These are phyloP conservation scores for Vesta saturnalis DNA, from an alignment of 2,888 invertebrate genomes.

Conservation along the genomic window DNA sequence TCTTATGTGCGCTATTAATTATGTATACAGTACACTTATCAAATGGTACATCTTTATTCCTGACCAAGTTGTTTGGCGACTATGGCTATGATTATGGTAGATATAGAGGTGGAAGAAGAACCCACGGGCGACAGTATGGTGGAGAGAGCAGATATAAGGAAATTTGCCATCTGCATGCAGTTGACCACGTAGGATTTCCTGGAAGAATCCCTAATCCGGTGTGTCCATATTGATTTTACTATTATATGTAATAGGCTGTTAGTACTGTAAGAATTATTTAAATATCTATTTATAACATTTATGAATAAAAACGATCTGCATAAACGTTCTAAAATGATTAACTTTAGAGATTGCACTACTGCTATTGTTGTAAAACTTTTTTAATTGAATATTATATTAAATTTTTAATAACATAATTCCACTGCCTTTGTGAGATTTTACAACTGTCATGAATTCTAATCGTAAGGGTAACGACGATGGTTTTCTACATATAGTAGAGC, in stretches of 20 bases:
- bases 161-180: constrained; percentile 74
- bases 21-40: no score
- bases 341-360: no score
- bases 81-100: constrained; percentile 11
- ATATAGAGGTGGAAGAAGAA: constrained; percentile 28
- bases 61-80: constrained; percentile 5
- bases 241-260: not conserved
- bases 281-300: not conserved
- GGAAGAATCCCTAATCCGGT: constrained; percentile 53
- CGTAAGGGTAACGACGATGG: no score
- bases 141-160: constrained; percentile 72
- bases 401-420: no score
- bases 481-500: no score
- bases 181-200: constrained; percentile 69
- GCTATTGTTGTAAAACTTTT: no score
- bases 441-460: no score
- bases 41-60: not conserved
- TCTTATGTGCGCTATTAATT: no score
- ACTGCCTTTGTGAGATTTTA: no score
- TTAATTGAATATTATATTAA: no score
- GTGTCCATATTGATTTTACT: constrained; percentile 42
- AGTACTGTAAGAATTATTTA: no score
- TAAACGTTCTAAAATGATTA: not conserved
- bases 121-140: constrained; percentile 41
- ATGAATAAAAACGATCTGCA: not conserved